phyloP scores from a whole-genome alignment of 1,140 invertebrate species.

The Brachionus angularis region DNA sequence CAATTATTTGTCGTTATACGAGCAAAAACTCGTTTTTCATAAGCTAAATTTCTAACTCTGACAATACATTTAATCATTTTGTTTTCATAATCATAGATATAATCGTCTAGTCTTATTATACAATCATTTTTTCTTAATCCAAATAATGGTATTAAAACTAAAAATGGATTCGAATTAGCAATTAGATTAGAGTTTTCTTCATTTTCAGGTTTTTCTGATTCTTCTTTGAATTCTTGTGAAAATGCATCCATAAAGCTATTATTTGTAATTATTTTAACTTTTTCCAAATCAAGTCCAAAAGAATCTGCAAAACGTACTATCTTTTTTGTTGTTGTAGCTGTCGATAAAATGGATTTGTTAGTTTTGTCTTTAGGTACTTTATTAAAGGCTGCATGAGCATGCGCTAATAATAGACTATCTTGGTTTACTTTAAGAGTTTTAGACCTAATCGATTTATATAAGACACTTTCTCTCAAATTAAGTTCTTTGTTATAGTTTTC shows the following conservation, averaged over 20 bases:
- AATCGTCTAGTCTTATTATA: slow-evolving; percentile 24
- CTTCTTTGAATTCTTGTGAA: background rate
- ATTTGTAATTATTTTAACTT: slow-evolving; percentile 24
- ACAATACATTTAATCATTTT: slow-evolving; percentile 19
- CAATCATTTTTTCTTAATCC: background rate
- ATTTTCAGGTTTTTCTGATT: background rate
- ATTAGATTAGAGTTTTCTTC: background rate
- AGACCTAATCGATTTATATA: slow-evolving; percentile 3
- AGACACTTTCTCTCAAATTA: background rate
- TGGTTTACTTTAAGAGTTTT: background rate
- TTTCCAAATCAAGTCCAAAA: slow-evolving; percentile 36
- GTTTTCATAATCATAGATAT: slow-evolving; percentile 32
- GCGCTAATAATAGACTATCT: slow-evolving; percentile 18
- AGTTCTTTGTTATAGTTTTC: background rate
- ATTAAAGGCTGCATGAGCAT: slow-evolving; percentile 6
- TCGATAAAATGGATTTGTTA: background rate
- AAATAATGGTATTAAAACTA: slow-evolving; percentile 32
- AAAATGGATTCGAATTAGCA: slow-evolving; percentile 8
- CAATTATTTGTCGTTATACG: slow-evolving; percentile 9
- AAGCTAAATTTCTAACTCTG: slow-evolving; percentile 11
- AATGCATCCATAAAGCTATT: slow-evolving; percentile 34
- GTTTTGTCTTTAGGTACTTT: background rate
- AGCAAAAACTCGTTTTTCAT: slow-evolving; percentile 15
- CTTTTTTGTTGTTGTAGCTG: background rate
- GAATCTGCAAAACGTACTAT: slow-evolving; percentile 31